phyloP scores from a whole-genome alignment of 2,113 vertebrate species.

The Rhodinocichla rosea region DNA sequence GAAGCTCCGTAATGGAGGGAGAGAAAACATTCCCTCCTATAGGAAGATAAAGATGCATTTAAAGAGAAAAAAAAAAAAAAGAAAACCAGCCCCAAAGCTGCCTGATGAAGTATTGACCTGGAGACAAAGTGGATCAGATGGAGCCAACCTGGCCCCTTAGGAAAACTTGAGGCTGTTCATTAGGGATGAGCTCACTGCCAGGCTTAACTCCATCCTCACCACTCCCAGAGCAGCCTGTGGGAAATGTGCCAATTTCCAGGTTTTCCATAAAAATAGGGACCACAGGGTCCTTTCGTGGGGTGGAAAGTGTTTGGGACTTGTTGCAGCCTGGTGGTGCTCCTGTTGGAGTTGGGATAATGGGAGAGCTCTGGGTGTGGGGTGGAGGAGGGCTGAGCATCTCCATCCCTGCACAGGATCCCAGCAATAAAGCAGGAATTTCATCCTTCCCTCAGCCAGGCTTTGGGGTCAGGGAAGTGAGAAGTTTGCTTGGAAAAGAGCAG shows the following conservation, averaged over 20 bases:
- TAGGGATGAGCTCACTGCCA: slow-evolving; percentile 15
- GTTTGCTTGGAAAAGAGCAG: background rate
- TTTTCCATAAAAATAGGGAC: background rate
- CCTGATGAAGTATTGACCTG: slow-evolving; percentile 44
- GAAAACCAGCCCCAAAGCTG: background rate
- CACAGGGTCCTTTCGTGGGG: accelerated
- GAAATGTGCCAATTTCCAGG: accelerated
- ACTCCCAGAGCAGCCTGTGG: accelerated
- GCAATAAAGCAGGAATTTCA: background rate
- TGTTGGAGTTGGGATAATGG: background rate
- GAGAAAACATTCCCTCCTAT: background rate
- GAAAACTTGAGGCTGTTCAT: slow-evolving; percentile 32
- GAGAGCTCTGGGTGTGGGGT: background rate
- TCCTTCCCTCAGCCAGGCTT: background rate
- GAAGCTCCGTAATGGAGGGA: background rate
- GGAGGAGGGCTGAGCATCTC: background rate
- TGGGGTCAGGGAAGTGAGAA: background rate
- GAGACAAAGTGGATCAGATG: slow-evolving; percentile 15
- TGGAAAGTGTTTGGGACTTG: background rate
- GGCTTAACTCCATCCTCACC: slow-evolving; percentile 22
- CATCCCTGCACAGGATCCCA: background rate
- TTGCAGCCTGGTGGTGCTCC: background rate
- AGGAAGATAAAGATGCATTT: slow-evolving; percentile 17
- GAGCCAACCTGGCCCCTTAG: slow-evolving; percentile 47
- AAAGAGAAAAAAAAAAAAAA: background rate